Conservation (phyloP, 2,888 invertebrate genomes). For the Drosophila mayaguana region DNA sequence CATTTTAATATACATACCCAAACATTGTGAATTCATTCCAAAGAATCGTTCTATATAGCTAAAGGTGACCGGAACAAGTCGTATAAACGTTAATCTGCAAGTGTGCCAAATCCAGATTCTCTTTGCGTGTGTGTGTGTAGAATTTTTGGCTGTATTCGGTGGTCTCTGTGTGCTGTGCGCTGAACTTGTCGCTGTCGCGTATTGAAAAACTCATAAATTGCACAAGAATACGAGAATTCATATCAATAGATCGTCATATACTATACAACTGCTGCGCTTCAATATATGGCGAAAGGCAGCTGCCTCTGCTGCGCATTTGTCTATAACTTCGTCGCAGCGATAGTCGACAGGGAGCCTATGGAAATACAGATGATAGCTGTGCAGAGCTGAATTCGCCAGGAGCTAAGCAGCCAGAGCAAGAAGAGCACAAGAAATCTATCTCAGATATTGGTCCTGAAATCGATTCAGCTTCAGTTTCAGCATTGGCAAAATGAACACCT, state of each 20-base stretch:
- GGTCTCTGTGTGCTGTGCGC: neutral
- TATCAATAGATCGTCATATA: slow-evolving; percentile 46
- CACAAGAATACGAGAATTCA: slow-evolving; percentile 18
- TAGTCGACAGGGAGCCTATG: slow-evolving; percentile 49
- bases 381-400: slow-evolving; percentile 60
- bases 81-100: slow-evolving; percentile 26
- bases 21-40: neutral
- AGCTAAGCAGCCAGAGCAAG: neutral
- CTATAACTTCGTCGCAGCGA: slow-evolving; percentile 45
- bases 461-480: neutral
- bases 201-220: slow-evolving; percentile 53
- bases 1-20: slow-evolving; percentile 5
- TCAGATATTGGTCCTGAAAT: neutral
- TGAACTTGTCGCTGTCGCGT: slow-evolving; percentile 38
- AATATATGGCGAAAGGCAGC: slow-evolving; percentile 65
- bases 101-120: slow-evolving; percentile 24
- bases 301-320: slow-evolving; percentile 73
- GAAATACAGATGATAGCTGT: slow-evolving; percentile 54
- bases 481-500: slow-evolving; percentile 32
- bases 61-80: slow-evolving; percentile 13
- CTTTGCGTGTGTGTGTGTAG: neutral
- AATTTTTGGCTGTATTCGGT: slow-evolving; percentile 21
- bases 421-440: neutral
- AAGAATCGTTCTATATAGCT: neutral
- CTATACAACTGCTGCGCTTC: slow-evolving; percentile 22